Evolutionary conservation across 2,888 invertebrate species (phyloP), one percentile per base, ranked within the genome.

Genomic region (Hyposoter didymator): DNA sequence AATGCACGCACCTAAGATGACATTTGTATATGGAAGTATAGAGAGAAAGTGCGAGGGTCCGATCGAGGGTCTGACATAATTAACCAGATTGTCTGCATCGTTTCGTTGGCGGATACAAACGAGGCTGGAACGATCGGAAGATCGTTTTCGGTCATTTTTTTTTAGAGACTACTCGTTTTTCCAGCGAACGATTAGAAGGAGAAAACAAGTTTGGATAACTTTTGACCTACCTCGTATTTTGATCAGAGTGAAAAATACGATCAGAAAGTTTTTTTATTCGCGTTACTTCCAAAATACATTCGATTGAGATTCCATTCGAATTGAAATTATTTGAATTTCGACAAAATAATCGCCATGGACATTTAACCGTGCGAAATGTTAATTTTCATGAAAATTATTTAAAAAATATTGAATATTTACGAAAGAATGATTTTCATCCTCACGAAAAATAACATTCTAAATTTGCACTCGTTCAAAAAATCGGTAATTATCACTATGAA

Each of bases 41-140:
- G 72, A 69, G 28, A 82, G 62, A 82, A 78, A 82, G 64, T 72
- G 19, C n/a, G 73, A 75, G 86, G 84, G 83, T 84, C 81, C 83
- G 74, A 49, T 17, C 47, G 69, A 78, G 52, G 62, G 64, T 72
- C 55, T 79, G 82, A 87, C 88, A 88, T 87, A 89, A 89, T 89
- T 88, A 89, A 88, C 83, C 87, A 67, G 80, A 79, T 84, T 88
- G 88, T 89, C 88, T 87, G 88, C 86, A 88, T 87, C 86, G 43
- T 76, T 82, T 82, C 66, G 78, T 70, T 78, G 43, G 62, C 78
- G 64, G 22, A 35, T 52, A 49, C 47, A 45, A 39, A 76, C 49
- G 52, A 52, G 52, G 55, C 72, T n/a, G n/a, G 49, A n/a, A 17
- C 22, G n/a, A 39, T 39, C 39, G 52, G 43, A 17, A 73, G 14